These are phyloP conservation scores for Raphicerus campestris DNA, from an alignment of 2,113 vertebrate species.

Conservation along the genomic window DNA sequence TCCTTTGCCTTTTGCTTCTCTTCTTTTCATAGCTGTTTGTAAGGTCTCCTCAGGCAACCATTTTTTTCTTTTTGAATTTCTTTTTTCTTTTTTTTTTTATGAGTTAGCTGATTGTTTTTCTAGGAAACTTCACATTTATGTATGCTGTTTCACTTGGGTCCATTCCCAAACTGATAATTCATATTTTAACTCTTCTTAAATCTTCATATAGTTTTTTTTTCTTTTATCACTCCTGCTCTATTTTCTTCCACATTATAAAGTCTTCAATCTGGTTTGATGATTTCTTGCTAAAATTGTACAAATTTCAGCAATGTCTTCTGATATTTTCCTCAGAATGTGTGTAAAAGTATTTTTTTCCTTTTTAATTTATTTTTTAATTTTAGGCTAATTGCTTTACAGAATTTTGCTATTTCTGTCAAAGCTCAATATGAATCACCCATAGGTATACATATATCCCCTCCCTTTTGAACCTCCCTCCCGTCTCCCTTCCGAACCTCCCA, in stretches of 20 bases:
- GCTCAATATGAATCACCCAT: not conserved
- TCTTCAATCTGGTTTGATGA: not conserved
- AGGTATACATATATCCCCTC: not conserved
- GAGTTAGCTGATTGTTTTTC: not conserved
- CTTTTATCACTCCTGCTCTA: not conserved
- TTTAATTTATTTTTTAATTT: not conserved
- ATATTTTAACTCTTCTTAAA: not conserved
- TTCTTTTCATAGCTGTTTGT: not conserved
- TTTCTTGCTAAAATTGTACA: not conserved
- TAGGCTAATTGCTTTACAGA: not conserved
- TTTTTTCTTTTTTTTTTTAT: not conserved
- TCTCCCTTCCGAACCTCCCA: not conserved
- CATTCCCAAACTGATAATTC: not conserved
- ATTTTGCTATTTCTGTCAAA: not conserved
- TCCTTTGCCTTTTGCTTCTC: not conserved
- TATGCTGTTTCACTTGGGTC: not conserved
- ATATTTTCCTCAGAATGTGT: not conserved
- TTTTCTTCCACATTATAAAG: not conserved
- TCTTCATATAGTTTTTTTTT: not conserved
- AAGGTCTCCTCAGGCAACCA: not conserved
- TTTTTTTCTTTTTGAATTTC: not conserved
- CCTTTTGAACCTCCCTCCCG: not conserved
- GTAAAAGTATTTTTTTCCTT: not conserved
- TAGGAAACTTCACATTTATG: not conserved
- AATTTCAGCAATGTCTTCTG: not conserved